Percentiles rank a stretch among this genome's conserved stretches.
Conservation (phyloP, 1,140 invertebrate species). For the Caenorhabditis brenneri region DNA sequence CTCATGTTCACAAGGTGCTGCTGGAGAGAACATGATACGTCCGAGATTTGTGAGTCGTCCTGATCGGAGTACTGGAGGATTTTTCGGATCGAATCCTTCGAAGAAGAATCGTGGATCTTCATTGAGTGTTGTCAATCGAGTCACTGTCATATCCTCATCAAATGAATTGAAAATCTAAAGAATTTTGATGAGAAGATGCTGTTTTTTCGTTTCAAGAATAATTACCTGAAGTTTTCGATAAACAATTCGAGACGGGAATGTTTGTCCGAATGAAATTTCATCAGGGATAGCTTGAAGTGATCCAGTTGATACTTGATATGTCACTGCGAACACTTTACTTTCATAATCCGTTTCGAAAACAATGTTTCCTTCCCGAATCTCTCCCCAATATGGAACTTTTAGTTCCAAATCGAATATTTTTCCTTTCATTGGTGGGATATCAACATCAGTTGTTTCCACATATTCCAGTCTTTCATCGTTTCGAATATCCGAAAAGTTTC, state of each 20-base stretch:
- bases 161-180: conserved; percentile 65
- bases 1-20: conserved; percentile 76
- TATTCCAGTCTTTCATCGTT: neutral
- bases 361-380: neutral
- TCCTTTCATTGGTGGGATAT: conserved; percentile 26
- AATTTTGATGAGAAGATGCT: too few species aligned
- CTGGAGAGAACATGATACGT: conserved; percentile 78
- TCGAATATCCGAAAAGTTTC: conserved; percentile 18
- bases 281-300: conserved; percentile 85
- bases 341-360: conserved; percentile 48
- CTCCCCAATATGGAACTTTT: conserved; percentile 28
- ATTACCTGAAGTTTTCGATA: conserved; percentile 74
- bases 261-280: conserved; percentile 77
- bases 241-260: conserved; percentile 81
- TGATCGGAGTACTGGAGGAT: conserved; percentile 45
- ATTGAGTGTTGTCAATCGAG: conserved; percentile 54
- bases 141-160: conserved; percentile 58
- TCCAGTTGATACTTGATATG: conserved; percentile 73
- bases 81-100: conserved; percentile 45
- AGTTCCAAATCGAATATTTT: conserved; percentile 45
- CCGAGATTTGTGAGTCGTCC: conserved; percentile 69
- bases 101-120: conserved; percentile 65
- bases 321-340: conserved; percentile 22
- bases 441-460: conserved; percentile 33
- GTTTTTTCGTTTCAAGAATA: too few species aligned